Conservation (phyloP, 2,888 invertebrate species). For the Atrina japonica region DNA sequence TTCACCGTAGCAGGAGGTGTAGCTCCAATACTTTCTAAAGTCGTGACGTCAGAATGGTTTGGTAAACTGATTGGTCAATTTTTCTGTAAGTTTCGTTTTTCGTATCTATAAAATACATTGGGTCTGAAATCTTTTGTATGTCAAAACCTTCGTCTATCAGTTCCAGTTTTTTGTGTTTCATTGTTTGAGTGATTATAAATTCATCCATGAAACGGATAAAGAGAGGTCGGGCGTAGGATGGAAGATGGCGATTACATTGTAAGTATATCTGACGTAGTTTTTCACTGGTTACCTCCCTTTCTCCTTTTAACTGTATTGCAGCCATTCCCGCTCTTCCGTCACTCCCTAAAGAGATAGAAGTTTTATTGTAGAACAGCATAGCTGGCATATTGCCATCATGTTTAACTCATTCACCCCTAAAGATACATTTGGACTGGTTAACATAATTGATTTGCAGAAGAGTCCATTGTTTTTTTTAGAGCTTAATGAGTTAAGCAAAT, state of each 20-base stretch:
- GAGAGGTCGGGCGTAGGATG: slow-evolving; percentile 67
- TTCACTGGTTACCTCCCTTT: slow-evolving; percentile 29
- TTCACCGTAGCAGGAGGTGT: too few species aligned
- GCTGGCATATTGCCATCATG: too few species aligned
- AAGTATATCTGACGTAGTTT: slow-evolving; percentile 49
- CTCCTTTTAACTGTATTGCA: slow-evolving; percentile 57
- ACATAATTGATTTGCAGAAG: too few species aligned
- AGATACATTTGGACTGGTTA: too few species aligned
- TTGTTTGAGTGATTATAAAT: slow-evolving; percentile 65
- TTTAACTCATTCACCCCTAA: too few species aligned
- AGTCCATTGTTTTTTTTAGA: too few species aligned
- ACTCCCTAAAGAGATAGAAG: slow-evolving; percentile 37
- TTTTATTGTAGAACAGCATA: too few species aligned
- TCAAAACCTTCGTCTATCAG: slow-evolving; percentile 68
- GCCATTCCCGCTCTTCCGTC: slow-evolving; percentile 72
- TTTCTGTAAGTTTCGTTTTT: slow-evolving; percentile 49
- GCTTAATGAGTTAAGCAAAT: too few species aligned
- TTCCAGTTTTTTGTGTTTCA: slow-evolving; percentile 66
- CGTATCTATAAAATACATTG: slow-evolving; percentile 58
- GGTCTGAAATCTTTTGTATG: slow-evolving; percentile 46
- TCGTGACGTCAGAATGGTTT: slow-evolving; percentile 19
- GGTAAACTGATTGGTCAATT: slow-evolving; percentile 19
- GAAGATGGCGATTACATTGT: slow-evolving; percentile 57
- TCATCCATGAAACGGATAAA: slow-evolving; percentile 62
- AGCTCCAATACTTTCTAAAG: slow-evolving; percentile 9